Evolutionary conservation across 2,888 invertebrate genomes (phyloP).

Genomic region (Drosophila pullipes): DNA sequence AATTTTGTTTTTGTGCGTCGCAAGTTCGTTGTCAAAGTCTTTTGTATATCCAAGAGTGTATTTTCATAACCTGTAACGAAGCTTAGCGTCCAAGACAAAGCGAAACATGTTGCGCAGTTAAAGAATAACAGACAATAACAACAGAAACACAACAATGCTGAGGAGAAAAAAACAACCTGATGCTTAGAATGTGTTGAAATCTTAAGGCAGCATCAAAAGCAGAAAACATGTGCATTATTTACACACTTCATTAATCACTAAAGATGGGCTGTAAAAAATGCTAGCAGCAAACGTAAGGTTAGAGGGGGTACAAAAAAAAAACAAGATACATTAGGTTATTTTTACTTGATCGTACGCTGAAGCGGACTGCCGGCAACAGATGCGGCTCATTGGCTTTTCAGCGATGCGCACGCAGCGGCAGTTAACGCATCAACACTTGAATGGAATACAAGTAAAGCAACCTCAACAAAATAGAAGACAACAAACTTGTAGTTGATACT

Average conservation of each 20-base stretch:
- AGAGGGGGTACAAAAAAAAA: conserved; percentile 10
- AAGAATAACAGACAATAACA: conserved; percentile 43
- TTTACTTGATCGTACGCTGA: conserved; percentile 59
- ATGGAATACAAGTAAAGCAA: conserved; percentile 50
- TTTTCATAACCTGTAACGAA: conserved; percentile 53
- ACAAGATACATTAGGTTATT: conserved; percentile 66
- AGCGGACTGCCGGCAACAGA: conserved; percentile 40
- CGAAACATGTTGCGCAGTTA: conserved; percentile 49
- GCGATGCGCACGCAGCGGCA: conserved; percentile 78
- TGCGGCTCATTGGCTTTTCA: conserved; percentile 79
- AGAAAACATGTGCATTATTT: conserved; percentile 75
- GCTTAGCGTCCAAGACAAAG: conserved; percentile 40
- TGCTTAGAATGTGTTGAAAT: conserved; percentile 77
- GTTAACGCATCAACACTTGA: conserved; percentile 80
- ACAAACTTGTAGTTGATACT: conserved; percentile 39
- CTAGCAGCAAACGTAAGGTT: conserved; percentile 44
- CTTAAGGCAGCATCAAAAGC: conserved; percentile 46
- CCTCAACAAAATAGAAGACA: conserved; percentile 43
- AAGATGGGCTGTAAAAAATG: conserved; percentile 63
- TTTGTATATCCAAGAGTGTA: conserved; percentile 44
- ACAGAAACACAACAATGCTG: conserved; percentile 37
- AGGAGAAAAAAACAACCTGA: conserved; percentile 21
- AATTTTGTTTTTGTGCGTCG: conserved; percentile 30
- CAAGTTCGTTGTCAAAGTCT: conserved; percentile 82
- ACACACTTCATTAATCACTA: conserved; percentile 81